These are phyloP conservation scores for Metaphire vulgaris DNA, from an alignment of 1,140 invertebrate genomes.

Conservation along the genomic window DNA sequence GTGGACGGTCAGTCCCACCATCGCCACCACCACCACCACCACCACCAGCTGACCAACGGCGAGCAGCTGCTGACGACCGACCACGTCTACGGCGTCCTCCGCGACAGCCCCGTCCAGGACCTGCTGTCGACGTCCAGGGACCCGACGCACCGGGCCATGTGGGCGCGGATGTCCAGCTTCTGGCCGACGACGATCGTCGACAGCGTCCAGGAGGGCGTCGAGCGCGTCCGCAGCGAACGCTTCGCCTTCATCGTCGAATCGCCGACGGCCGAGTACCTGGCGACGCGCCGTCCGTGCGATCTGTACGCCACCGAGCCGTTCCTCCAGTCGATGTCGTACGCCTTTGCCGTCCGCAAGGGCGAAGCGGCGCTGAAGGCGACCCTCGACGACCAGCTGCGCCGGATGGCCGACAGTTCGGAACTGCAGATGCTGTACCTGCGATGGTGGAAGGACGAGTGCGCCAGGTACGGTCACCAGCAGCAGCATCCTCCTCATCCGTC, in stretches of 20 bases:
- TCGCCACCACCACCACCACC: neutral
- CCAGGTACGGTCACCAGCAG: neutral
- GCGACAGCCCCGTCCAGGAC: slow-evolving; percentile 12
- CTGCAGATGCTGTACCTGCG: slow-evolving; percentile 23
- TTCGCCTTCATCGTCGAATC: slow-evolving; percentile 34
- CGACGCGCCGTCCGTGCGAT: slow-evolving; percentile 33
- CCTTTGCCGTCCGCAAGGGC: slow-evolving; percentile 16
- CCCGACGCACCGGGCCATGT: neutral
- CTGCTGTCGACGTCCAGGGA: slow-evolving; percentile 22
- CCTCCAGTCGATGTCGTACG: slow-evolving; percentile 22
- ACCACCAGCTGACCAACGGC: neutral
- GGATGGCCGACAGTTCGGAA: slow-evolving; percentile 6
- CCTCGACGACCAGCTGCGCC: slow-evolving; percentile 15
- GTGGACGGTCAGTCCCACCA: too few species aligned
- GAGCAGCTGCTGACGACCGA: slow-evolving; percentile 21
- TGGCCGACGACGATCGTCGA: slow-evolving; percentile 28
- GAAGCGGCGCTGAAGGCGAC: slow-evolving; percentile 1
- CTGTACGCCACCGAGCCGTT: slow-evolving; percentile 29
- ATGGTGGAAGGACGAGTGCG: slow-evolving; percentile 27
- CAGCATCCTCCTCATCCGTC: too few species aligned
- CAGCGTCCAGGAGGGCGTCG: slow-evolving; percentile 29
- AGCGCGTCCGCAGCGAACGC: slow-evolving; percentile 24
- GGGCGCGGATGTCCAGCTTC: slow-evolving; percentile 22
- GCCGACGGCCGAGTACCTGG: slow-evolving; percentile 32
- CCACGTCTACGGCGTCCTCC: slow-evolving; percentile 15